A percentile compares a stretch with the other conserved stretches of the same genome.
phyloP scores from a whole-genome alignment of 2,888 invertebrate species.

The Dolichopus griseipennis region DNA sequence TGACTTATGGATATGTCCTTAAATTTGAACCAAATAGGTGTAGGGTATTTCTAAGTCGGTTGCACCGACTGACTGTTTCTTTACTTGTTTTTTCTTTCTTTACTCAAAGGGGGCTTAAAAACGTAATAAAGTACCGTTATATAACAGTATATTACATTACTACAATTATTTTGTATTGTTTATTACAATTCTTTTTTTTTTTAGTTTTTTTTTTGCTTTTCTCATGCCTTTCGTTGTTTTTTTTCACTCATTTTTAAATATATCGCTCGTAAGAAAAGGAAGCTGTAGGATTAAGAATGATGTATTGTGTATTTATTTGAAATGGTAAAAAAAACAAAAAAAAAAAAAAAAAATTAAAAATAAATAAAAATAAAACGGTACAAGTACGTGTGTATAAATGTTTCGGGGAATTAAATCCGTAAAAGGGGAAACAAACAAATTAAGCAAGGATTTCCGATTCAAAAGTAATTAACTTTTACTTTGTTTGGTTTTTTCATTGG shows the following conservation, averaged over 20 bases:
- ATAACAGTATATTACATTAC: not conserved
- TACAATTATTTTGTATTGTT: too few relatives aligned
- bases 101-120: not conserved
- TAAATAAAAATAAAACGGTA: not conserved
- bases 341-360: too few relatives aligned
- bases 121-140: not conserved
- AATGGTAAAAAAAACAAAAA: not conserved
- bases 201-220: not conserved
- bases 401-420: not conserved
- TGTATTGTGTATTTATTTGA: not conserved
- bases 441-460: constrained; percentile 8
- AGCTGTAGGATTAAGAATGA: constrained; percentile 3
- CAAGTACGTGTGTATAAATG: not conserved
- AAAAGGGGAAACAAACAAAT: not conserved
- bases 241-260: not conserved
- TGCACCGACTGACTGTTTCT: too few relatives aligned
- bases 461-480: constrained; percentile 9
- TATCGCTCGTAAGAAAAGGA: not conserved
- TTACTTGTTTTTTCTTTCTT: too few relatives aligned
- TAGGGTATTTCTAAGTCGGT: too few relatives aligned
- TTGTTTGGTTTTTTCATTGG: not conserved
- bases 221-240: too few relatives aligned
- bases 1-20: too few relatives aligned
- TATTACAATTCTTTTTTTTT: too few relatives aligned
- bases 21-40: too few relatives aligned